Conservation (phyloP, 92 coral and sea anemone genomes). For the Palythoa heliodiscus region DNA sequence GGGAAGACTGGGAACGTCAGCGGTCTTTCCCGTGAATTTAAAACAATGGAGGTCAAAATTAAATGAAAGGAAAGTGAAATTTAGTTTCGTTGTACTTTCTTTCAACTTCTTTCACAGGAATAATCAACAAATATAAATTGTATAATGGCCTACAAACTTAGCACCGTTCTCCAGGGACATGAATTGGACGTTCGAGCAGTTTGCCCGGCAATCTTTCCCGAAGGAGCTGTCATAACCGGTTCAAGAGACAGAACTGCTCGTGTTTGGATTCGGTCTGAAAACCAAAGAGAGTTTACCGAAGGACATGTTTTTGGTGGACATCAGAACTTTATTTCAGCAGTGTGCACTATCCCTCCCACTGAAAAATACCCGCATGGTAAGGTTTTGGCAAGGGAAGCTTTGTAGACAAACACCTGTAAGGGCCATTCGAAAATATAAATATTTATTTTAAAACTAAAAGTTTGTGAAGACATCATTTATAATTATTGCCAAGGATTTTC, state of each 20-base stretch:
- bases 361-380: slow-evolving; percentile 90
- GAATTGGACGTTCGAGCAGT: slow-evolving; percentile 97
- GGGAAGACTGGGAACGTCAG: slow-evolving; percentile 13
- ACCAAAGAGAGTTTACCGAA: slow-evolving; percentile 69
- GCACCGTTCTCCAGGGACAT: slow-evolving; percentile 91
- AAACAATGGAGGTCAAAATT: not conserved
- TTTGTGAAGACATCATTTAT: too few species aligned
- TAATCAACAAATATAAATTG: not conserved
- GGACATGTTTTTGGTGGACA: slow-evolving; percentile 95
- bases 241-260: slow-evolving; percentile 91
- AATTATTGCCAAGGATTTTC: too few species aligned
- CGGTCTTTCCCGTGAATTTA: slow-evolving; percentile 21
- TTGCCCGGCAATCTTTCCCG: slow-evolving; percentile 84
- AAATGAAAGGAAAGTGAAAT: slow-evolving; percentile 10
- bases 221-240: slow-evolving; percentile 83
- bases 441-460: too few species aligned
- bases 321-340: slow-evolving; percentile 90
- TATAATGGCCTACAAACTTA: slow-evolving; percentile 86
- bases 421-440: too few species aligned
- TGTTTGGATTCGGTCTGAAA: slow-evolving; percentile 76
- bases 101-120: not conserved
- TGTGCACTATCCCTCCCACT: slow-evolving; percentile 82
- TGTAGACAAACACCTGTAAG: not conserved
- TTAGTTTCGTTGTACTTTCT: not conserved
- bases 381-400: slow-evolving; percentile 3